phyloP scores from a whole-genome alignment of 2,888 invertebrate genomes.

The Eretmocerus hayati region DNA sequence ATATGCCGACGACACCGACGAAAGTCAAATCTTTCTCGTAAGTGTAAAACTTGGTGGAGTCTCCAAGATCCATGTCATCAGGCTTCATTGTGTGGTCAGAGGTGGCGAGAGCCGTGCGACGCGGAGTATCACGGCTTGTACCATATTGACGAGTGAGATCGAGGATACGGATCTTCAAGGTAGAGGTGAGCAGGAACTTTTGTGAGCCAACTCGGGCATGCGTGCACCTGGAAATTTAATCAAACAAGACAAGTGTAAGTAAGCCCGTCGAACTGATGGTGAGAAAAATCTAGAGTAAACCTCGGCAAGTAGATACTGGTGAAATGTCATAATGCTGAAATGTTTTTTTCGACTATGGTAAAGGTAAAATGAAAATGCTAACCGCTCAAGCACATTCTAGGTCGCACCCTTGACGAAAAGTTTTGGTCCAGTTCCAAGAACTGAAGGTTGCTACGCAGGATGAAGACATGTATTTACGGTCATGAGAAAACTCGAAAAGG shows the following conservation, averaged over 20 bases:
- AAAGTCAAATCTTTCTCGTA: constrained; percentile 99
- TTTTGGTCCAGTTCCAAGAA: constrained; percentile 88
- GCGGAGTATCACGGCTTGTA: constrained; percentile 92
- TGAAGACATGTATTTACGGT: constrained; percentile 99
- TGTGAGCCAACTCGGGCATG: constrained; percentile 90
- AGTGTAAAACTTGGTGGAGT: constrained; percentile 91
- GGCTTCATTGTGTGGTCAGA: constrained; percentile 88
- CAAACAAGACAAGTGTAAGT: not conserved
- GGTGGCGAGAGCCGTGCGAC: constrained; percentile 94
- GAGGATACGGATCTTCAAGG: constrained; percentile 88
- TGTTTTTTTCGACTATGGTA: too few relatives aligned
- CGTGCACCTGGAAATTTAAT: constrained; percentile 64
- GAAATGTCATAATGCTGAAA: too few relatives aligned
- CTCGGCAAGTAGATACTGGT: too few relatives aligned
- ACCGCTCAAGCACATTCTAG: constrained; percentile 83
- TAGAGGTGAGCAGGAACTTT: constrained; percentile 86
- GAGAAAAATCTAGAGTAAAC: too few relatives aligned
- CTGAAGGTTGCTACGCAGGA: constrained; percentile 89
- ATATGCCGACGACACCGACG: constrained; percentile 98
- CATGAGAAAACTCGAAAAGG: constrained; percentile 98
- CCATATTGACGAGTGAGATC: constrained; percentile 92
- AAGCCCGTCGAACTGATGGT: not conserved
- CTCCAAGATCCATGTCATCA: constrained; percentile 96
- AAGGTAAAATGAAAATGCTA: not conserved
- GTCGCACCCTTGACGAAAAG: constrained; percentile 99